Conservation (phyloP, 2,113 vertebrate genomes). For the Theropithecus gelada region DNA sequence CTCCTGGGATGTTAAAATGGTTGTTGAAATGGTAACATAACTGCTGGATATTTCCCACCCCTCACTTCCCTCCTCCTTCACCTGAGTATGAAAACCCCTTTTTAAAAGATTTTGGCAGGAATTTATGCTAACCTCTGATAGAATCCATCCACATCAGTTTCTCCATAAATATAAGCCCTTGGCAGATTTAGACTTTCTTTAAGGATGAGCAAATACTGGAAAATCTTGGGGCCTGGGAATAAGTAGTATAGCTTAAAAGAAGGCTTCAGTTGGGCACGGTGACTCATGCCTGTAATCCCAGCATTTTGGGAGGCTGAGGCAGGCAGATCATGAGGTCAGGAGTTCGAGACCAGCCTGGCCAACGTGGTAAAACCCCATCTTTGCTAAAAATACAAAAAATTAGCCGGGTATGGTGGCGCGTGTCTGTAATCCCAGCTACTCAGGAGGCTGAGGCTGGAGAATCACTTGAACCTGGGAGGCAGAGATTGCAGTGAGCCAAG, state of each 20-base stretch:
- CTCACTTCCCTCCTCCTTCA: neutral
- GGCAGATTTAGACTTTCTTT: neutral
- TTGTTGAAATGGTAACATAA: neutral
- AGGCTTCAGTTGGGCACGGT: neutral
- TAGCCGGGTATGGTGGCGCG: rapidly evolving
- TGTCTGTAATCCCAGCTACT: too few species aligned
- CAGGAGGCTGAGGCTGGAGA: too few species aligned
- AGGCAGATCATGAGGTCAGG: too few species aligned
- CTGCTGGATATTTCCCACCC: neutral
- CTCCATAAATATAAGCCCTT: neutral
- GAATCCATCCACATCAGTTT: neutral
- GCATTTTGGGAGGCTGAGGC: too few species aligned
- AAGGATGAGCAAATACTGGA: conserved; percentile 22
- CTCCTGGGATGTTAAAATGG: neutral
- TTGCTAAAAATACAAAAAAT: too few species aligned
- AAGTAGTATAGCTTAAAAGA: conserved; percentile 10
- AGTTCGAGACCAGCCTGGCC: too few species aligned
- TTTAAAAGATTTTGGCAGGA: neutral
- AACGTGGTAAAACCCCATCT: too few species aligned
- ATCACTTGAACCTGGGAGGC: too few species aligned
- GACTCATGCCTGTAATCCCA: too few species aligned
- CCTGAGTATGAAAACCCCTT: conserved; percentile 6
- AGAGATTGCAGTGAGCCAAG: too few species aligned
- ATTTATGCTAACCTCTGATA: neutral
- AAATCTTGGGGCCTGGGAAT: neutral